Evolutionary conservation across 1,140 invertebrate species (phyloP).

Genomic region (Acyrthosiphon pisum): DNA sequence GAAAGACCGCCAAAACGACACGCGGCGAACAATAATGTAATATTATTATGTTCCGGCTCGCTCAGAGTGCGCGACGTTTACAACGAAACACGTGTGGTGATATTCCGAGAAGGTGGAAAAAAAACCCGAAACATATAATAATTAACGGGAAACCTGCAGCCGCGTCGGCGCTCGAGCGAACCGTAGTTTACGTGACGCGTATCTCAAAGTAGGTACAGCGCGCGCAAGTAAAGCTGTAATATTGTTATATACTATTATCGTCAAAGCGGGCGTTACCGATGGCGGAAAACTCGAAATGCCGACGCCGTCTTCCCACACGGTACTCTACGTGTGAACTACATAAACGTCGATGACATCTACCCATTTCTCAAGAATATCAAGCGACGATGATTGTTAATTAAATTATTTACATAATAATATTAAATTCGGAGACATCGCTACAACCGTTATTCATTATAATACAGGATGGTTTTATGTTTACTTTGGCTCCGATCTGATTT

Average conservation of each 20-base stretch:
- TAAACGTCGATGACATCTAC: neutral
- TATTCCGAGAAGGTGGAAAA: neutral
- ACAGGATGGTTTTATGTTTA: constrained; percentile 62
- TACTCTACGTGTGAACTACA: neutral
- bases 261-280: neutral
- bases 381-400: neutral
- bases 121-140: neutral
- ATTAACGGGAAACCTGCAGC: neutral
- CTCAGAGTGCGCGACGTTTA: neutral
- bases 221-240: neutral
- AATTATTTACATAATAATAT: neutral
- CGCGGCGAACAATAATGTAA: neutral
- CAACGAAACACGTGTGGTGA: neutral
- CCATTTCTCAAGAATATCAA: neutral
- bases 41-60: neutral
- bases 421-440: neutral
- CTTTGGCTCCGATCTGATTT: constrained; percentile 85
- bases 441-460: neutral
- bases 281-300: neutral
- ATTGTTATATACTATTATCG: neutral
- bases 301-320: neutral
- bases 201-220: neutral
- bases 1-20: constrained; percentile 17
- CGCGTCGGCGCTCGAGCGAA: neutral
- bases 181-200: neutral